Percentiles rank a stretch among this genome's conserved stretches.
These are phyloP conservation scores for Brachionus calyciflorus DNA, from an alignment of 1,140 invertebrate genomes.

Conservation along the genomic window DNA sequence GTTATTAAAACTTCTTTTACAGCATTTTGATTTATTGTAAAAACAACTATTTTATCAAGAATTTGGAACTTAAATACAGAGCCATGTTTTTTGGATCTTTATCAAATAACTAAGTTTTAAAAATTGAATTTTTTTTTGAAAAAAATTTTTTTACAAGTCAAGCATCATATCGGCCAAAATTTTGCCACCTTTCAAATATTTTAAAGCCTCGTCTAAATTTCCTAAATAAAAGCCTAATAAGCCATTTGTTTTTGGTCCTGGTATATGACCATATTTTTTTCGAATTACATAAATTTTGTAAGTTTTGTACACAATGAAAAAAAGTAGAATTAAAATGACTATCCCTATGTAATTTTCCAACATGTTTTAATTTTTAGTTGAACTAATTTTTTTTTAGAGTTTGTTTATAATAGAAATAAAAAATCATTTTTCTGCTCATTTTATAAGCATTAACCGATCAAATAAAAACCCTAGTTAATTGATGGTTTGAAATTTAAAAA, in stretches of 20 bases:
- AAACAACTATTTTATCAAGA: constrained; percentile 41
- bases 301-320: constrained; percentile 22
- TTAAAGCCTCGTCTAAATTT: constrained; percentile 15
- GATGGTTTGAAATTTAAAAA: not conserved
- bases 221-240: constrained; percentile 33
- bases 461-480: constrained; percentile 24
- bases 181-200: constrained; percentile 4
- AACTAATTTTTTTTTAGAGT: too few species aligned
- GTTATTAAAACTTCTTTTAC: constrained; percentile 33
- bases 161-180: constrained; percentile 45
- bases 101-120: not conserved
- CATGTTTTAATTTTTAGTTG: too few species aligned
- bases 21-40: constrained; percentile 21
- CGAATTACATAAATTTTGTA: not conserved
- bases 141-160: constrained; percentile 10
- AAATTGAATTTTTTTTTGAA: not conserved
- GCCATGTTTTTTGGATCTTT: constrained; percentile 15
- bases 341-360: not conserved
- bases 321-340: not conserved
- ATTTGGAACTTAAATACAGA: constrained; percentile 43
- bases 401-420: too few species aligned
- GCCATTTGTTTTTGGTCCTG: constrained; percentile 37
- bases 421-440: too few species aligned
- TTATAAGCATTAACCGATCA: not conserved
- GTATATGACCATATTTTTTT: constrained; percentile 35